Base-by-base conservation (phyloP, 2,797 vertebrate species). In the Acanthornis magna region DNA sequence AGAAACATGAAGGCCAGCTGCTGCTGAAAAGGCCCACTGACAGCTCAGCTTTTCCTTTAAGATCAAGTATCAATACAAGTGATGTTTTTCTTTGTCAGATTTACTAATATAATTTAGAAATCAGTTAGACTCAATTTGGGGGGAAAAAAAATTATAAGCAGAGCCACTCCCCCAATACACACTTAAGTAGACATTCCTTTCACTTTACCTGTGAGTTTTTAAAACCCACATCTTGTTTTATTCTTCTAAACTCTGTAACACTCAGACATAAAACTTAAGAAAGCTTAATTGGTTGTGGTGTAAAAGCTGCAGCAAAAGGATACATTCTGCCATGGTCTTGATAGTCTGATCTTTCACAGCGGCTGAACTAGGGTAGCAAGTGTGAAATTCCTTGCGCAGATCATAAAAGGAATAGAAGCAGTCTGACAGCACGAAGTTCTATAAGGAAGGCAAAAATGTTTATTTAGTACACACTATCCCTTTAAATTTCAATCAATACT, bases 401-500 rank as follows among this genome's bases (percentile, higher is more conserved):
- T 99, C 99, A 93, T 98, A 98, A 96, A 99, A 99, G 36, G 99
- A 99, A 97, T 99, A 99, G 98, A 99, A 99, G 96, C 98, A 98
- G 91, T 99, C 99, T 16, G 98, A 98, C 55, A 99, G 98, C 67
- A 98, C 97, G 68, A 99, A 97, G 96, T 99, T 99, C 99, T 99
- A 70, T 27, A 79, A 88, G 84, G 71, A 61, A 97, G 54, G 86
- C 62, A 96, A 53, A 78, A 53, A 57, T 22, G 20, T 15, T 61
- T 43, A 29, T 10, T 88, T 92, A 55, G 25, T 71, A 65, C n/a
- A 81, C 40, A 53, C 8, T 51, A 58, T 32, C 51, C 13, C n/a
- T 88, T 72, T 81, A 70, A 62, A 91, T 34, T 72, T 70, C 3
- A 1, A 9, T 60, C 76, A 75, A 51, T 12, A 29, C 43, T 62